Evolutionary conservation across 2,888 invertebrate species (phyloP), one percentile per base, ranked within the genome.

Genomic region (Augiades crinisus): DNA sequence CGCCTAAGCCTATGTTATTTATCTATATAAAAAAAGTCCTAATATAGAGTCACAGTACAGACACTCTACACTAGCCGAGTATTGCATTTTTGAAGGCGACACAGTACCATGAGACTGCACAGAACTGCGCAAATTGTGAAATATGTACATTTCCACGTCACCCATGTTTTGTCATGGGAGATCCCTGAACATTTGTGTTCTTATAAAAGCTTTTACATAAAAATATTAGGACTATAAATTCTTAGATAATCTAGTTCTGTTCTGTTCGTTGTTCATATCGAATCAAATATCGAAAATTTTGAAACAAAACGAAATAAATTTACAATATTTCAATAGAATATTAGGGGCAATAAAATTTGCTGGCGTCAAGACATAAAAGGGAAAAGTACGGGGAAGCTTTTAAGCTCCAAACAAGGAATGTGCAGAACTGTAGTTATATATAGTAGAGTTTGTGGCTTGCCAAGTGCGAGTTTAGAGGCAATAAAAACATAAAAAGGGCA

Each of bases 401-500:
- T 37, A 51, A 44, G 50, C 21, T 13, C 21, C 37, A 30, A 31
- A 16, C 37, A 44, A 31, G 50, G 44, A 44, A 37, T 37, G 44
- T 37, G 50, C 30, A 21, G 37, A 44, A 43, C 31, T 12, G 33
- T 37, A 30, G 16, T 19, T 30, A 30, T 30, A 14, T 41, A 30
- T 14, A 6, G 49, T 13, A 24, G 22, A 31, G 21, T 36, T 36
- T 19, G 34, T 17, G 24, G 70, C 70, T 70, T 60, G 57, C 67
- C 64, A 70, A 75, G 69, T 73, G 72, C 62, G 68, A 71, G 68
- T 81, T 80, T 78, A 78, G 72, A 70, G 72, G 76, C 68, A 71
- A 81, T 83, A 82, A 81, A 80, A 81, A 71, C 71, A 82, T 81
- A 81, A 85, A 80, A 81, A 78, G 69, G 68, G 67, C 69, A 76